phyloP scores from a whole-genome alignment of 1,140 invertebrate genomes.

The Heliothis virescens region DNA sequence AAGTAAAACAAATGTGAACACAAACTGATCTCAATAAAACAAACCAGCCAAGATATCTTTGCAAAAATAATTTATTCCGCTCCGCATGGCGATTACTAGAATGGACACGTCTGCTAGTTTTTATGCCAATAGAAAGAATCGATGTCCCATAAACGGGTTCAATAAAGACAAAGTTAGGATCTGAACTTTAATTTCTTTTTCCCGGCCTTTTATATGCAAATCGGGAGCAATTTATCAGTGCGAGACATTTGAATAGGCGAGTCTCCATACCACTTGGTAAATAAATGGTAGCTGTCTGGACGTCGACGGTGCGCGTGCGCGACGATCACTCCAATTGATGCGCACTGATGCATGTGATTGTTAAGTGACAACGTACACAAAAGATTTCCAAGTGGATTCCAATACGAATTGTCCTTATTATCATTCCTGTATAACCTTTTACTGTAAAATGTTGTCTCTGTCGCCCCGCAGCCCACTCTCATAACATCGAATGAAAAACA shows the following conservation, averaged over 20 bases:
- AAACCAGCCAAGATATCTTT: constrained; percentile 15
- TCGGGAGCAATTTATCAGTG: constrained; percentile 70
- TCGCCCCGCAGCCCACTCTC: constrained; percentile 23
- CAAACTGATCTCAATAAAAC: constrained; percentile 27
- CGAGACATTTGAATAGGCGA: constrained; percentile 69
- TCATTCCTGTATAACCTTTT: constrained; percentile 42
- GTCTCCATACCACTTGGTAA: constrained; percentile 56
- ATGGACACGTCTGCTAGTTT: constrained; percentile 44
- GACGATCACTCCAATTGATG: constrained; percentile 51
- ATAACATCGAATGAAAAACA: constrained; percentile 40
- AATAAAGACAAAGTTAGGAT: constrained; percentile 62
- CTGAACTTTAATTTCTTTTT: constrained; percentile 64
- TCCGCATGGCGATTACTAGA: constrained; percentile 24
- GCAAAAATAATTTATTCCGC: constrained; percentile 18
- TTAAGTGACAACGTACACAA: constrained; percentile 49
- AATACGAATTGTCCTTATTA: constrained; percentile 41
- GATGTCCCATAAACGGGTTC: constrained; percentile 55
- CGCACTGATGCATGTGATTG: constrained; percentile 56
- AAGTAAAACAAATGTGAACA: constrained; percentile 12
- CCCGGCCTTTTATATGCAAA: constrained; percentile 72
- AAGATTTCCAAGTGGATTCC: constrained; percentile 40
- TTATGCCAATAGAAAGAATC: constrained; percentile 41
- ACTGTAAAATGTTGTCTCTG: constrained; percentile 37
- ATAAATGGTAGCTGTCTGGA: constrained; percentile 55
- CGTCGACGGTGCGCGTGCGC: constrained; percentile 49